Percentiles rank a stretch among this genome's conserved stretches.
Conservation (phyloP, 2,888 invertebrate species). For the Oscheius sp. region DNA sequence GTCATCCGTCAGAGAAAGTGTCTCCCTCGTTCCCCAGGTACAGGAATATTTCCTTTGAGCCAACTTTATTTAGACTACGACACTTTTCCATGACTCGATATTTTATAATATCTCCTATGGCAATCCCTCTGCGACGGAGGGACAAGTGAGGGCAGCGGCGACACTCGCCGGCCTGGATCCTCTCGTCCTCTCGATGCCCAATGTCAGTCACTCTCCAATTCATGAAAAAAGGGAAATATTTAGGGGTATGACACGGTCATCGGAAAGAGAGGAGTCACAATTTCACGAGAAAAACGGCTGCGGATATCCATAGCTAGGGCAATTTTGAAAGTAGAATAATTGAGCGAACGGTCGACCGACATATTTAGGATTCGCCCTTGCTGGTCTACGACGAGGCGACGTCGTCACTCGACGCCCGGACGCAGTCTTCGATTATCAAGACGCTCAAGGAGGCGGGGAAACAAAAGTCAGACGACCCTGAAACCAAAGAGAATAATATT, state of each 20-base stretch:
- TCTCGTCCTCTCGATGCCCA: neutral
- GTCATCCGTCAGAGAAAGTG: neutral
- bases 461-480: too few relatives aligned
- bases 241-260: neutral
- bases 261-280: neutral
- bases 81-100: neutral
- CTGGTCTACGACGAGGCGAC: slow-evolving; percentile 1
- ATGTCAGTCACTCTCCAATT: neutral
- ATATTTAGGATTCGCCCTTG: neutral
- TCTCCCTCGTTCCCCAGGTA: neutral
- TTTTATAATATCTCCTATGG: neutral
- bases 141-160: neutral
- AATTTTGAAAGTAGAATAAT: neutral
- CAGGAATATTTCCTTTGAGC: too few relatives aligned
- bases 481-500: too few relatives aligned
- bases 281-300: neutral
- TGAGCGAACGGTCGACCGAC: too few relatives aligned
- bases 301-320: neutral
- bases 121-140: neutral
- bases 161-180: neutral
- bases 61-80: neutral
- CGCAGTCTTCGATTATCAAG: neutral
- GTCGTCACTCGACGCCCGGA: neutral
- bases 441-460: neutral
- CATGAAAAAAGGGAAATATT: neutral